Percentiles rank a stretch among this genome's conserved stretches.
Evolutionary conservation across 2,797 vertebrate genomes (phyloP).

Genomic region (Gallinago stenura): DNA sequence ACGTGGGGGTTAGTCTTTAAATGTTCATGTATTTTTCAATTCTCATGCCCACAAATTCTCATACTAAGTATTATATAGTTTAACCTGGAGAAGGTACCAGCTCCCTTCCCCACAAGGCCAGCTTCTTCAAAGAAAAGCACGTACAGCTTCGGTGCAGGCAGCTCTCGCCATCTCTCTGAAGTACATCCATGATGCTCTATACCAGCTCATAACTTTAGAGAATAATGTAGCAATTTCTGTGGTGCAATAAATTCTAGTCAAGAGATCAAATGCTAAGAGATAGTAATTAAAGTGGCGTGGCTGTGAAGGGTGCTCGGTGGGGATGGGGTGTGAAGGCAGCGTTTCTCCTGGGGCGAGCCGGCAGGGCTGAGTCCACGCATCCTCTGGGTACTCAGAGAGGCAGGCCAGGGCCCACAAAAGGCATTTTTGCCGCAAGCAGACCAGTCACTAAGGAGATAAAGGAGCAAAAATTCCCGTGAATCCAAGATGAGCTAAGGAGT

Average conservation of each 20-base stretch:
- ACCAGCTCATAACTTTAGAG: background rate
- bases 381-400: background rate
- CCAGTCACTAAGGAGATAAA: background rate
- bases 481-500: background rate
- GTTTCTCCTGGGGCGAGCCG: background rate
- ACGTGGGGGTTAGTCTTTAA: background rate
- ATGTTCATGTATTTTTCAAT: background rate
- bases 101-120: background rate
- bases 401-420: background rate
- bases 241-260: background rate
- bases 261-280: background rate
- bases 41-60: background rate
- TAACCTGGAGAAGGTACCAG: background rate
- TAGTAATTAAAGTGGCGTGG: background rate
- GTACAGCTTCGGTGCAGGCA: fast-evolving
- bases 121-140: background rate
- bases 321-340: background rate
- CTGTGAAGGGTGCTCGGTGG: background rate
- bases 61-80: background rate
- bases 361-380: background rate
- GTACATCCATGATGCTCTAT: background rate
- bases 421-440: background rate
- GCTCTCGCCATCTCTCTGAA: background rate
- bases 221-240: background rate
- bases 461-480: constrained; percentile 2